Percentiles rank a stretch among this genome's conserved stretches.
Conservation (phyloP, 2,797 vertebrate species). For the Cirrhinus mrigala region DNA sequence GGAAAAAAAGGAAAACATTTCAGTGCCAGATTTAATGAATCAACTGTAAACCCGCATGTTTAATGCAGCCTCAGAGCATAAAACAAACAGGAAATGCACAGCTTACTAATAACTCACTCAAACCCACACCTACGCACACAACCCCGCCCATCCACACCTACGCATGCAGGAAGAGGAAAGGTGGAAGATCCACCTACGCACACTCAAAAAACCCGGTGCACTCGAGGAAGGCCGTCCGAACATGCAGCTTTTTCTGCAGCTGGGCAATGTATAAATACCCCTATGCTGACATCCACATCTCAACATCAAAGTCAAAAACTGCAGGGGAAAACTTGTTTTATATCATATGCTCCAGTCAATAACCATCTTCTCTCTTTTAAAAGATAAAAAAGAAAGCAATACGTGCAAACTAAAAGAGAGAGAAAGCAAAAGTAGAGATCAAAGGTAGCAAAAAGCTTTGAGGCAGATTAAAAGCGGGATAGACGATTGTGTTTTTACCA, state of each 20-base stretch:
- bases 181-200: slow-evolving; percentile 45
- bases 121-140: slow-evolving; percentile 45
- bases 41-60: slow-evolving; percentile 29
- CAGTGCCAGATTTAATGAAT: background rate
- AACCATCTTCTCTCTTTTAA: background rate
- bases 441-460: background rate
- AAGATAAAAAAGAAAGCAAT: background rate
- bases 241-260: slow-evolving; percentile 4
- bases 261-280: background rate
- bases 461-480: background rate
- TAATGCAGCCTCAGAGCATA: slow-evolving; percentile 43
- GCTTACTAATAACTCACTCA: slow-evolving; percentile 25
- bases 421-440: slow-evolving; percentile 7
- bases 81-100: slow-evolving; percentile 18
- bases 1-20: background rate
- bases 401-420: background rate
- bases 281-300: slow-evolving; percentile 20
- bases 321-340: background rate
- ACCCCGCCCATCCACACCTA: slow-evolving; percentile 43
- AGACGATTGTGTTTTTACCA: background rate
- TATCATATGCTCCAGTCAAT: background rate
- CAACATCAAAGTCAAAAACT: slow-evolving; percentile 23
- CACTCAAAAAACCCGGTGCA: background rate
- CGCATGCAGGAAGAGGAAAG: slow-evolving; percentile 26
- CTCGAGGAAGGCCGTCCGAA: slow-evolving; percentile 21